phyloP scores from a whole-genome alignment of 2,113 vertebrate species.

The Camelus dromedarius region DNA sequence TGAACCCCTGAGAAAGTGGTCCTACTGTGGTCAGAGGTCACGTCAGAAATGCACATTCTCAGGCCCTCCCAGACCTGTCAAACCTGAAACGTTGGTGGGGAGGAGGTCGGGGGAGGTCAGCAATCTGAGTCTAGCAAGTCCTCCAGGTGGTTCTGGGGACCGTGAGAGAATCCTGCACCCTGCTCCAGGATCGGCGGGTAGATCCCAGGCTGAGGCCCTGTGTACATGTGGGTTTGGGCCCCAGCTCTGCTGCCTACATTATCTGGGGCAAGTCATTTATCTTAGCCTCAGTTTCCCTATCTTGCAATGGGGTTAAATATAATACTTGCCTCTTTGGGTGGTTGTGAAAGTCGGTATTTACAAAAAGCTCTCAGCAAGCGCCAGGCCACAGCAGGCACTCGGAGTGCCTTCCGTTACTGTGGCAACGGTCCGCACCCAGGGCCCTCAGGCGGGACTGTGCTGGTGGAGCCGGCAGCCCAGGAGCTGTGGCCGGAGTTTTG shows the following conservation, averaged over 20 bases:
- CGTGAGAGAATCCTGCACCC: background rate
- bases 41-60: background rate
- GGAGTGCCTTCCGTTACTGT: accelerated
- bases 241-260: background rate
- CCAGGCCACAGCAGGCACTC: background rate
- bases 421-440: background rate
- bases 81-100: accelerated
- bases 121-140: background rate
- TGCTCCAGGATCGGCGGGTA: background rate
- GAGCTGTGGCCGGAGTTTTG: background rate
- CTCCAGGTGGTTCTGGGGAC: background rate
- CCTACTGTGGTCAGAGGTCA: no score
- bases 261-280: background rate
- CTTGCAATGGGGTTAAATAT: background rate
- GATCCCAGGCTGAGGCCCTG: background rate
- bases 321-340: background rate
- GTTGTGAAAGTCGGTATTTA: background rate
- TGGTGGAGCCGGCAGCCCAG: background rate
- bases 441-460: accelerated
- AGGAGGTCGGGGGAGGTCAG: accelerated
- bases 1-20: background rate
- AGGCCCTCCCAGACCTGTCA: background rate
- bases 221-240: background rate
- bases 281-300: background rate
- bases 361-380: background rate